Base-by-base conservation (phyloP, 2,888 invertebrate species). In the Malthinus seriepunctatus region DNA sequence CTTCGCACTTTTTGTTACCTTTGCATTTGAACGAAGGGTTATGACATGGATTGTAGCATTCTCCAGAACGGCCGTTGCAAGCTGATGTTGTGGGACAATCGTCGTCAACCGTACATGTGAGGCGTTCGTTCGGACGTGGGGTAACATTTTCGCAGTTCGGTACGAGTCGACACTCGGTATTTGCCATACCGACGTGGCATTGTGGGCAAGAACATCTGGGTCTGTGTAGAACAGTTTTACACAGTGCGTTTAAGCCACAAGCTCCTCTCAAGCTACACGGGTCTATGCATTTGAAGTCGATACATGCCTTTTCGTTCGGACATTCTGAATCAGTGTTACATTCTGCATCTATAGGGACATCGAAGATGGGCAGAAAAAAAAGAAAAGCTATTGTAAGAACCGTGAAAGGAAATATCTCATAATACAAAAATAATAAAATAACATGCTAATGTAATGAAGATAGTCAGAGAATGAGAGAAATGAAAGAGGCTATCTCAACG, bases 271-370 rank as follows among this genome's bases (percentile, higher is more conserved):
- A 85, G 75, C 88, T 88, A 83, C 95, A 95, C 67, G 94, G 95
- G 81, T 95, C 93, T 81, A 90, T 86, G 81, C 95, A 95, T 82
- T 91, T 90, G 81, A 89, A 87, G 82, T 91, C 90, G 81, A 93
- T 86, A 84, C 95, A 95, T 78, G 93, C 90, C 84, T 92, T 91
- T 82, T 94, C 93, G 82, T 89, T 89, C 70, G 92, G 88, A 83
- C 95, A 95, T 84, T 93, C 93, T 83, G 87, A 86, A 85, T 95
- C 93, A 81, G 88, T 88, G 83, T 88, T 88, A 84, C 94, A 94
- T 87, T 92, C 91, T 71, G 78, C 78, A 72, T 78, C 79, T 78
- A 76, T 70, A 69, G 71, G 67, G 42, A 60, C 55, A 63, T 62
- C 59, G 66, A 69, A 71, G 73, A 69, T 72, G 74, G 72, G 76